Percentiles rank a stretch among this genome's conserved stretches.
Evolutionary conservation across 1,140 invertebrate genomes (phyloP).

Genomic region (Drosophila kurseongensis): DNA sequence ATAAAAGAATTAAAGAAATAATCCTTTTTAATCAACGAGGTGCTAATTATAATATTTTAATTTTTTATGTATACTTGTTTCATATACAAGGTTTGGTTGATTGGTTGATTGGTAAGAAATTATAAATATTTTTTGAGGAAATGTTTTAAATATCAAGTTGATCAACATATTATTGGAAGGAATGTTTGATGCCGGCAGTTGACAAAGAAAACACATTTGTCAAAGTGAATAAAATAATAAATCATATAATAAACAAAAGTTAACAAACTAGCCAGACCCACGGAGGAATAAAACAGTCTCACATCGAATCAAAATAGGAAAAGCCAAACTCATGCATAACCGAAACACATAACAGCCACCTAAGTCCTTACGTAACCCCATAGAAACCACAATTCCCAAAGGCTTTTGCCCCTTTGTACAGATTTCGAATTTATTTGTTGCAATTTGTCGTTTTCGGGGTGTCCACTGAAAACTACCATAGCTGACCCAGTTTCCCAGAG

Average conservation of each 20-base stretch:
- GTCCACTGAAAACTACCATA: slow-evolving; percentile 10
- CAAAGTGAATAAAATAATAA: background rate
- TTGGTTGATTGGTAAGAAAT: too few relatives aligned
- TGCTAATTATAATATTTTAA: too few relatives aligned
- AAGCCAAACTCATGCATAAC: background rate
- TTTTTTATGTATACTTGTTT: too few relatives aligned
- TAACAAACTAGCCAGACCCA: too few relatives aligned
- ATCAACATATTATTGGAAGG: too few relatives aligned
- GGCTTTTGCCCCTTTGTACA: slow-evolving; percentile 9
- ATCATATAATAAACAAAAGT: background rate
- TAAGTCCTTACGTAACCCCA: slow-evolving; percentile 17
- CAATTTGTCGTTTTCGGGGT: slow-evolving; percentile 35
- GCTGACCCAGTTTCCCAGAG: slow-evolving; percentile 47
- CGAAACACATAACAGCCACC: slow-evolving; percentile 1
- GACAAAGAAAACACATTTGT: too few relatives aligned
- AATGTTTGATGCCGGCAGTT: too few relatives aligned
- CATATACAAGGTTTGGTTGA: too few relatives aligned
- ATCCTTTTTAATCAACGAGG: too few relatives aligned
- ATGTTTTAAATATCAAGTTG: too few relatives aligned
- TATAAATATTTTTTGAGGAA: too few relatives aligned
- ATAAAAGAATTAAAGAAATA: background rate
- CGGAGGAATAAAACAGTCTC: background rate
- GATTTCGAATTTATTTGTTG: slow-evolving; percentile 24
- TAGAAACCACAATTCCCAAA: slow-evolving; percentile 21
- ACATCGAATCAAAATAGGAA: background rate